Conservation (phyloP, 2,113 vertebrate genomes). For the Carollia perspicillata region DNA sequence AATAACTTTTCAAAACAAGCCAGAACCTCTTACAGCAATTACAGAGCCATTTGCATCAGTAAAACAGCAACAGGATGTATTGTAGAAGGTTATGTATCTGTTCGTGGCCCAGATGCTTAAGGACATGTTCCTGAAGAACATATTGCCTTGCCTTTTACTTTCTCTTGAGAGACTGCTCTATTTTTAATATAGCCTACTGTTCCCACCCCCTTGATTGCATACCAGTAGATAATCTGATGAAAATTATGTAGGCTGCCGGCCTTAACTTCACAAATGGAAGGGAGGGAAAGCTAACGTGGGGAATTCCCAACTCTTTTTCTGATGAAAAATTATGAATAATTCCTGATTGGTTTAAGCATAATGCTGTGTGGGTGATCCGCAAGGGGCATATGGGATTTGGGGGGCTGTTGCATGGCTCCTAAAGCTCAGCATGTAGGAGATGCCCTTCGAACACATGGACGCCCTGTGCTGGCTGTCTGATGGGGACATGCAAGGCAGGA, state of each 20-base stretch:
- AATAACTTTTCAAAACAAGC: slow-evolving; percentile 46
- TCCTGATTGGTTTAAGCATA: slow-evolving; percentile 56
- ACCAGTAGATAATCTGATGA: not conserved
- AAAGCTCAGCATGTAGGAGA: not conserved
- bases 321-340: slow-evolving; percentile 57
- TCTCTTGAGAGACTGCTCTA: not conserved
- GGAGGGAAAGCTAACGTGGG: not conserved
- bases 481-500: not conserved
- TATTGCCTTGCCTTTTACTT: slow-evolving; percentile 1
- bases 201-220: not conserved
- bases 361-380: slow-evolving; percentile 44
- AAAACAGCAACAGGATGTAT: not conserved
- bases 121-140: not conserved
- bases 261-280: slow-evolving; percentile 14
- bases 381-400: not conserved
- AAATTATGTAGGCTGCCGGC: not conserved
- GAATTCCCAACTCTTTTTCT: slow-evolving; percentile 41
- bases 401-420: not conserved
- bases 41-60: not conserved
- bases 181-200: slow-evolving; percentile 7
- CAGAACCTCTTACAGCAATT: slow-evolving; percentile 28
- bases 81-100: not conserved
- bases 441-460: not conserved
- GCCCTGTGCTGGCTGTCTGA: not conserved
- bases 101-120: not conserved